Percentiles rank a stretch among this genome's conserved stretches.
Evolutionary conservation across 2,888 invertebrate species (phyloP).

Genomic region (Cephus runcator): DNA sequence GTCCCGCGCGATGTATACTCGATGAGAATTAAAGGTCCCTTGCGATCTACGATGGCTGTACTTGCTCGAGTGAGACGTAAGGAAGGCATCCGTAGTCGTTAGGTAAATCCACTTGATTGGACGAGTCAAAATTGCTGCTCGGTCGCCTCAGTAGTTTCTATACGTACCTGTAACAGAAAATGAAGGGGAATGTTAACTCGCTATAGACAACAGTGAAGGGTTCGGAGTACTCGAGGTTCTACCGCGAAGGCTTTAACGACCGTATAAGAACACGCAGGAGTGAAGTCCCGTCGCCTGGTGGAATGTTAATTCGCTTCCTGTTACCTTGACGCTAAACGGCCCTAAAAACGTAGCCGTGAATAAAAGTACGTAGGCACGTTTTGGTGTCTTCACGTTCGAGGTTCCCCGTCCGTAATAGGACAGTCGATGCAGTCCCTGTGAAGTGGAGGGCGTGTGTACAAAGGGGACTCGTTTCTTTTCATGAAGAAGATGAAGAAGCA

Average conservation of each 20-base stretch:
- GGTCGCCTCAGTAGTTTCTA: neutral
- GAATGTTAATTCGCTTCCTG: neutral
- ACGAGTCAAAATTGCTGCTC: neutral
- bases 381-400: neutral
- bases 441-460: neutral
- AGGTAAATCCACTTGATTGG: slow-evolving; percentile 15
- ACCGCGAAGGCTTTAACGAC: neutral
- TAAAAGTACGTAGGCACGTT: neutral
- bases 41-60: neutral
- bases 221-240: slow-evolving; percentile 16
- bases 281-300: neutral
- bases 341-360: neutral
- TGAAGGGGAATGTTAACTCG: slow-evolving; percentile 13
- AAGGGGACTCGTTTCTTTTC: neutral
- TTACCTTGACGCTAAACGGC: neutral
- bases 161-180: slow-evolving; percentile 31
- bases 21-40: neutral
- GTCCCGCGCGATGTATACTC: neutral
- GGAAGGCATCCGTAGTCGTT: neutral
- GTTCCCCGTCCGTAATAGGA: neutral
- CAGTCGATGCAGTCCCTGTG: neutral
- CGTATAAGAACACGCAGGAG: neutral
- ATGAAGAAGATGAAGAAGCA: neutral
- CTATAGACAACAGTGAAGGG: slow-evolving; percentile 15
- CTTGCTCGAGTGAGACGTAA: neutral